phyloP scores from a whole-genome alignment of 2,113 vertebrate species.

The Orycteropus afer region DNA sequence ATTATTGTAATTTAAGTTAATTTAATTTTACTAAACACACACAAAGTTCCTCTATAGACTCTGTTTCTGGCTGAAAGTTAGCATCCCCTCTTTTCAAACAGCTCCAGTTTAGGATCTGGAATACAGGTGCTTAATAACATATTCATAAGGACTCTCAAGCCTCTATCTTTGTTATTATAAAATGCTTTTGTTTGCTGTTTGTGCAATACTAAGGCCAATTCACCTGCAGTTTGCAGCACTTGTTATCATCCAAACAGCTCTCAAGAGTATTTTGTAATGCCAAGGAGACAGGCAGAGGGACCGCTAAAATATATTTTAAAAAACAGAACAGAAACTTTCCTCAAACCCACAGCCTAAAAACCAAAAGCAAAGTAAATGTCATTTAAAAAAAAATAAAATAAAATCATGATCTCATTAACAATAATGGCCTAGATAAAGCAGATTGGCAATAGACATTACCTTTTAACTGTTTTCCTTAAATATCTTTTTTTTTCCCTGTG shows the following conservation, averaged over 20 bases:
- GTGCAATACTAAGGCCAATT: slow-evolving; percentile 69
- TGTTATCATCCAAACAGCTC: slow-evolving; percentile 71
- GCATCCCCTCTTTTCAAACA: slow-evolving; percentile 21
- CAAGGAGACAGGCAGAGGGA: slow-evolving; percentile 57
- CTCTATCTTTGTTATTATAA: slow-evolving; percentile 72
- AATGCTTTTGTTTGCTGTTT: slow-evolving; percentile 71
- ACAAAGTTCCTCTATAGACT: not conserved
- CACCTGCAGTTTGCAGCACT: slow-evolving; percentile 67
- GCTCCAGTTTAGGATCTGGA: slow-evolving; percentile 48
- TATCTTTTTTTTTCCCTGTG: not conserved
- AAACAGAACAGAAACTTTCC: slow-evolving; percentile 24
- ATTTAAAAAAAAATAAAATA: slow-evolving; percentile 31
- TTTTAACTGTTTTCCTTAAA: slow-evolving; percentile 44
- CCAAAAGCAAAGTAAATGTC: slow-evolving; percentile 23
- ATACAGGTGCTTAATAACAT: slow-evolving; percentile 74
- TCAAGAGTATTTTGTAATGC: slow-evolving; percentile 70
- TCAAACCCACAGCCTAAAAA: slow-evolving; percentile 45
- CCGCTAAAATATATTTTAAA: slow-evolving; percentile 53
- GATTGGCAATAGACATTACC: slow-evolving; percentile 4
- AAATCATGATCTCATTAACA: slow-evolving; percentile 62
- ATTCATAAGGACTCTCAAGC: slow-evolving; percentile 75
- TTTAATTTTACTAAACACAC: slow-evolving; percentile 36
- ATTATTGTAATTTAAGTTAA: slow-evolving; percentile 61
- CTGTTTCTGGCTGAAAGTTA: slow-evolving; percentile 45
- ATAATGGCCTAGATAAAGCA: slow-evolving; percentile 38